Evolutionary conservation across 2,888 invertebrate species (phyloP).

Genomic region (Orthosia incerta): DNA sequence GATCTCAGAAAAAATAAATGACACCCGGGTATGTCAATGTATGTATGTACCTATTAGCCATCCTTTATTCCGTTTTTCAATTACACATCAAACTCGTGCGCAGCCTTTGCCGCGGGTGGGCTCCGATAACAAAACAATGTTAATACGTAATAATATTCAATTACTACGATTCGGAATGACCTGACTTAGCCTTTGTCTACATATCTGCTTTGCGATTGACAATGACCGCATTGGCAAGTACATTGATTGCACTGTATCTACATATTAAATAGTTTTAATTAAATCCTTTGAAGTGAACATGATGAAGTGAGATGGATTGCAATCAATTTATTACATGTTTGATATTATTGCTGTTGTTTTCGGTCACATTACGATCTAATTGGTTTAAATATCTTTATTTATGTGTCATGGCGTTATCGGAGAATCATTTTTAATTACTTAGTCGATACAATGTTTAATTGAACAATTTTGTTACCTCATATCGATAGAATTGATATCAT

Average conservation of each 20-base stretch:
- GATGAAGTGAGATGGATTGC: slow-evolving; percentile 57
- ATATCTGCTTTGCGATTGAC: slow-evolving; percentile 45
- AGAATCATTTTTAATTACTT: slow-evolving; percentile 17
- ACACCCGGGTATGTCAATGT: too few species aligned
- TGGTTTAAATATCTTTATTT: too few species aligned
- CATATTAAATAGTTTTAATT: slow-evolving; percentile 50
- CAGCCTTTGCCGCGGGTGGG: slow-evolving; percentile 30
- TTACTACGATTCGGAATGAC: slow-evolving; percentile 55
- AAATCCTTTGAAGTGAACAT: slow-evolving; percentile 58
- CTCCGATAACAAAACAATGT: slow-evolving; percentile 52
- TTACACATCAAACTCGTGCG: slow-evolving; percentile 13
- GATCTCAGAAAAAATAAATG: too few species aligned
- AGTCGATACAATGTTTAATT: background rate
- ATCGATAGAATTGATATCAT: background rate
- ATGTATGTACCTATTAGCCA: too few species aligned
- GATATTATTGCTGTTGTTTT: slow-evolving; percentile 52
- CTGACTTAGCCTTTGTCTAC: slow-evolving; percentile 52
- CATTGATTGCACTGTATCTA: slow-evolving; percentile 30
- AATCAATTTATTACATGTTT: slow-evolving; percentile 53
- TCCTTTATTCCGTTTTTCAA: background rate
- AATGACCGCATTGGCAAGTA: slow-evolving; percentile 59
- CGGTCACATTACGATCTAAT: slow-evolving; percentile 35
- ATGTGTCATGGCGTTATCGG: slow-evolving; percentile 35
- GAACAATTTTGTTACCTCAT: background rate
- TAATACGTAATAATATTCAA: slow-evolving; percentile 60